These are phyloP conservation scores for Xerus rutilus DNA, from an alignment of 2,797 vertebrate species.

Conservation along the genomic window DNA sequence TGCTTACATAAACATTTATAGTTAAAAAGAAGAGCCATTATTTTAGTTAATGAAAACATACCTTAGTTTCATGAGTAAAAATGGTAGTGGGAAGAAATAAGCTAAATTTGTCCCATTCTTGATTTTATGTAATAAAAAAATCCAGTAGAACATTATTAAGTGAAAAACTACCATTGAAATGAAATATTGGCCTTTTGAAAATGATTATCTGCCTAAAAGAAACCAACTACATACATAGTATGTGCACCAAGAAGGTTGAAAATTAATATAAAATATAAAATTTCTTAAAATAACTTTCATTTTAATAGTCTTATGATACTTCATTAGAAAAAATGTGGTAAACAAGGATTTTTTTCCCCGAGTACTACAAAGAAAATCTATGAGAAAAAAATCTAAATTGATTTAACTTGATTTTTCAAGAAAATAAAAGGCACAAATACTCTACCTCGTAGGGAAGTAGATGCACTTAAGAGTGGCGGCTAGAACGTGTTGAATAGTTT, in stretches of 20 bases:
- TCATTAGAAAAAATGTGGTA: constrained; percentile 43
- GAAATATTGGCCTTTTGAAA: constrained; percentile 40
- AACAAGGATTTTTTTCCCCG: background rate
- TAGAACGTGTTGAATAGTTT: rapidly evolving
- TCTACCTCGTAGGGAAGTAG: background rate
- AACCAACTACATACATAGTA: background rate
- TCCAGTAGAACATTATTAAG: background rate
- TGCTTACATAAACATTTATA: constrained; percentile 26
- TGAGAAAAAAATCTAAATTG: background rate
- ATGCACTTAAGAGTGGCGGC: background rate
- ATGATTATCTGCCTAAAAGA: background rate
- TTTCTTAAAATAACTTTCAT: constrained; percentile 2
- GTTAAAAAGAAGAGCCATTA: constrained; percentile 20
- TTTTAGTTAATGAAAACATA: background rate
- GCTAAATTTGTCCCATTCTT: background rate
- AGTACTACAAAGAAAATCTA: background rate
- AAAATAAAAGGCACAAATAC: background rate
- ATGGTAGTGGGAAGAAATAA: background rate
- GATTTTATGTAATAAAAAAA: background rate
- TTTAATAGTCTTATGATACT: constrained; percentile 45
- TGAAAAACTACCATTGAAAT: background rate
- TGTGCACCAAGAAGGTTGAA: constrained; percentile 11
- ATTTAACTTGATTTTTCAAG: constrained; percentile 36
- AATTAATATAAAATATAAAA: background rate
- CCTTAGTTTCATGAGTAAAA: constrained; percentile 16